Evolutionary conservation across 2,113 vertebrate species (phyloP).

Genomic region (Polypterus senegalus): DNA sequence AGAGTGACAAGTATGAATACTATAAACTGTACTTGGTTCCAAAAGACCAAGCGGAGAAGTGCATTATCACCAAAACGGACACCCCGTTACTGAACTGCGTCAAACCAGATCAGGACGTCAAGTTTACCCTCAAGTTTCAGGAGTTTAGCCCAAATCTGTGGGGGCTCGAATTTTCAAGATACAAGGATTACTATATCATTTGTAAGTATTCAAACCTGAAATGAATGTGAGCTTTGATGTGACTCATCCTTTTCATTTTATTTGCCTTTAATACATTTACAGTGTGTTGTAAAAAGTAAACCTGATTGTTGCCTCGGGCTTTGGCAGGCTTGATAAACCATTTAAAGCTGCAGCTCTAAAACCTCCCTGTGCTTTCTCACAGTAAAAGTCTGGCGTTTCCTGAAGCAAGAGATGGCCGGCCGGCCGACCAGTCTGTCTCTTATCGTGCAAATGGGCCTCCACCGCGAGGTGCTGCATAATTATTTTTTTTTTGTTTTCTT

Average conservation of each 20-base stretch:
- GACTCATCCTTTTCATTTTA: too few relatives aligned
- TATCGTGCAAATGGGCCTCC: too few relatives aligned
- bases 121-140: constrained; percentile 98
- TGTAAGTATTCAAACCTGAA: constrained; percentile 63
- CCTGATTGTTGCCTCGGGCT: constrained; percentile 10
- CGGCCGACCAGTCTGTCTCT: too few relatives aligned
- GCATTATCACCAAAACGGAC: constrained; percentile 89
- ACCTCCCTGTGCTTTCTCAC: too few relatives aligned
- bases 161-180: constrained; percentile 94
- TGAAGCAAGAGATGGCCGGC: too few relatives aligned
- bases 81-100: constrained; percentile 95
- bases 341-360: too few relatives aligned
- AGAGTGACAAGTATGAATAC: constrained; percentile 79
- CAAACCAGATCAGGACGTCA: constrained; percentile 95
- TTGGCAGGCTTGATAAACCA: not conserved
- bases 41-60: constrained; percentile 87
- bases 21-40: constrained; percentile 98
- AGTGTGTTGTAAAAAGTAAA: constrained; percentile 2
- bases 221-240: not conserved
- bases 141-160: constrained; percentile 98
- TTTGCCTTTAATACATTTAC: too few relatives aligned
- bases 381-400: too few relatives aligned
- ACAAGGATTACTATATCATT: constrained; percentile 96
- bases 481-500: too few relatives aligned
- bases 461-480: too few relatives aligned